A percentile compares a stretch with the other conserved stretches of the same genome.
These are phyloP conservation scores for Stenoptilia bipunctidactyla DNA, from an alignment of 2,888 invertebrate genomes.

Conservation along the genomic window DNA sequence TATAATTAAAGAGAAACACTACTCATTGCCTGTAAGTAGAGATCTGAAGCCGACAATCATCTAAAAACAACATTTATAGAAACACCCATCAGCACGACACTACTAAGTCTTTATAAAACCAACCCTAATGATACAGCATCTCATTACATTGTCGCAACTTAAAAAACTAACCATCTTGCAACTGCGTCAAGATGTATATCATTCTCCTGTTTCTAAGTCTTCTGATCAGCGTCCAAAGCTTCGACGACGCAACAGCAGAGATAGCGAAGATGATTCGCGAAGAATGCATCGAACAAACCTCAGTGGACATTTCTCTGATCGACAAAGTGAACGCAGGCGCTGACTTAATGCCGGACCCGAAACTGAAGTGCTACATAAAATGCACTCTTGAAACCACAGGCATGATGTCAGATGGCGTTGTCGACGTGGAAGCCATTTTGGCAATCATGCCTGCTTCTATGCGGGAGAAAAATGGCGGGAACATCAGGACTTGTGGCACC, in stretches of 20 bases:
- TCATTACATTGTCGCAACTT: too few relatives aligned
- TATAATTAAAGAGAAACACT: too few relatives aligned
- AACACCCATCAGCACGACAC: too few relatives aligned
- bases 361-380: constrained; percentile 54
- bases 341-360: constrained; percentile 32
- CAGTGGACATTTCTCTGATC: constrained; percentile 36
- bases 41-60: too few relatives aligned
- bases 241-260: constrained; percentile 55
- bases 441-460: constrained; percentile 42
- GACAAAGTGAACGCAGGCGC: constrained; percentile 43
- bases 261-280: constrained; percentile 47
- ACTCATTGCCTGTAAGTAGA: too few relatives aligned
- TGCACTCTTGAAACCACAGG: constrained; percentile 60
- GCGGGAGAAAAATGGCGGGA: constrained; percentile 25
- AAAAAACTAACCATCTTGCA: too few relatives aligned
- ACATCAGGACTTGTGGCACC: constrained; percentile 39
- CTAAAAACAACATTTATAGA: too few relatives aligned
- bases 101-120: too few relatives aligned
- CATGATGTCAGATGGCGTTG: constrained; percentile 43
- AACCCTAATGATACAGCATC: too few relatives aligned
- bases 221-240: constrained; percentile 28
- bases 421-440: constrained; percentile 49
- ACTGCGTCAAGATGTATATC: too few relatives aligned
- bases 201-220: too few relatives aligned
- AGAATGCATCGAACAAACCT: constrained; percentile 40